Evolutionary conservation across 2,797 vertebrate genomes (phyloP).

Genomic region (Myiotriccus ornatus): DNA sequence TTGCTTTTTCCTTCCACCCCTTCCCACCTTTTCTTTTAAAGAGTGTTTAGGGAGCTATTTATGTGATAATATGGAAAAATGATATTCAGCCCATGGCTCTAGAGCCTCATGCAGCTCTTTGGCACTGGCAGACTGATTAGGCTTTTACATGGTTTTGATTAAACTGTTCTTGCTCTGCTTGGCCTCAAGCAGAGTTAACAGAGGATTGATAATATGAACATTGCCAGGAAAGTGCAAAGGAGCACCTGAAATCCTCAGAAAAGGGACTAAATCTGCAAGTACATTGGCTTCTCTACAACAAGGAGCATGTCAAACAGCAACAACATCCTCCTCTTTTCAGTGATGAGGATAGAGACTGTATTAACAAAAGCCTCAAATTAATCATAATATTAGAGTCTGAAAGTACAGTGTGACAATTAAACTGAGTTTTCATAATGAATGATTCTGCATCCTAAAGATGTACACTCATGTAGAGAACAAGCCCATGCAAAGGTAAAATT

Average conservation of each 20-base stretch:
- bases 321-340: background rate
- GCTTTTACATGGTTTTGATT: constrained; percentile 53
- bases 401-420: background rate
- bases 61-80: constrained; percentile 60
- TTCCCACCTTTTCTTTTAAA: constrained; percentile 31
- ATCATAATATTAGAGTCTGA: background rate
- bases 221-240: background rate
- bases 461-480: background rate
- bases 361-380: background rate
- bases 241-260: constrained; percentile 37
- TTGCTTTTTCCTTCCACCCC: background rate
- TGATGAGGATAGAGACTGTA: background rate
- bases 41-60: constrained; percentile 48
- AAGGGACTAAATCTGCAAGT: background rate
- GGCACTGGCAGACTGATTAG: constrained; percentile 42
- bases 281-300: background rate
- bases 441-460: background rate
- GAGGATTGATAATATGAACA: constrained; percentile 3
- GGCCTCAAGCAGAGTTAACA: constrained; percentile 40
- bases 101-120: constrained; percentile 45
- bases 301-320: background rate
- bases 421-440: background rate
- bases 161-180: constrained; percentile 36
- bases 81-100: constrained; percentile 54
- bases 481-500: background rate